These are phyloP conservation scores for Montipora sp. DNA, from an alignment of 64 coral and sea anemone genomes.

Conservation along the genomic window DNA sequence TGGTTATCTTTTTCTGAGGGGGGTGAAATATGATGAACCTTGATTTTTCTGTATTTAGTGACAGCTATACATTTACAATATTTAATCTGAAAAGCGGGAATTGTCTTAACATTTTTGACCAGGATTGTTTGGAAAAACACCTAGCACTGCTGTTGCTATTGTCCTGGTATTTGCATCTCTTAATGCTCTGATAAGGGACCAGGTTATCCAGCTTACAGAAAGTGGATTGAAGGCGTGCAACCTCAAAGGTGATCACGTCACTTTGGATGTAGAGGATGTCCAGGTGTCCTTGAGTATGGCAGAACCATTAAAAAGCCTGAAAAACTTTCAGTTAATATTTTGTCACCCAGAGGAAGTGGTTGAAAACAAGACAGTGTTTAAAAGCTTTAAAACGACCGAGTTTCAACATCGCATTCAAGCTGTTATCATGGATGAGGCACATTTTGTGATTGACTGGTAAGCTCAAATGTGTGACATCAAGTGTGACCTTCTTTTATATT, in stretches of 20 bases:
- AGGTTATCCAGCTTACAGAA: too few relatives aligned
- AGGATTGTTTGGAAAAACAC: too few relatives aligned
- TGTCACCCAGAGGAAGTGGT: conserved; percentile 24
- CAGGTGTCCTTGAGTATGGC: neutral
- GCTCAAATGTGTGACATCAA: neutral
- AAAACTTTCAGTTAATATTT: neutral
- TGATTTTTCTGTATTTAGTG: too few relatives aligned
- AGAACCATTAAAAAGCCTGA: neutral
- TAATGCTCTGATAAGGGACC: neutral
- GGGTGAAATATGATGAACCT: too few relatives aligned
- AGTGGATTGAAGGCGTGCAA: too few relatives aligned
- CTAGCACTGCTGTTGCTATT: too few relatives aligned
- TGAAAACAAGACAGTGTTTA: conserved; percentile 1
- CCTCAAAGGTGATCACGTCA: conserved; percentile 11
- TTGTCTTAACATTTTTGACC: too few relatives aligned
- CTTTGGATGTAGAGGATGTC: neutral
- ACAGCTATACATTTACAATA: too few relatives aligned
- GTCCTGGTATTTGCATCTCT: neutral
- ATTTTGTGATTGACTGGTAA: neutral
- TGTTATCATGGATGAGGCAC: conserved; percentile 18
- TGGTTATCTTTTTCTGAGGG: too few relatives aligned
- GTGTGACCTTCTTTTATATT: neutral
- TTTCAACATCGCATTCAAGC: neutral
- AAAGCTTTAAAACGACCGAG: neutral
- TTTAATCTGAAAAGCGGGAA: too few relatives aligned